Conservation (phyloP, 37 sponge, comb jelly and placozoan species). For the Bolinopsis microptera region DNA sequence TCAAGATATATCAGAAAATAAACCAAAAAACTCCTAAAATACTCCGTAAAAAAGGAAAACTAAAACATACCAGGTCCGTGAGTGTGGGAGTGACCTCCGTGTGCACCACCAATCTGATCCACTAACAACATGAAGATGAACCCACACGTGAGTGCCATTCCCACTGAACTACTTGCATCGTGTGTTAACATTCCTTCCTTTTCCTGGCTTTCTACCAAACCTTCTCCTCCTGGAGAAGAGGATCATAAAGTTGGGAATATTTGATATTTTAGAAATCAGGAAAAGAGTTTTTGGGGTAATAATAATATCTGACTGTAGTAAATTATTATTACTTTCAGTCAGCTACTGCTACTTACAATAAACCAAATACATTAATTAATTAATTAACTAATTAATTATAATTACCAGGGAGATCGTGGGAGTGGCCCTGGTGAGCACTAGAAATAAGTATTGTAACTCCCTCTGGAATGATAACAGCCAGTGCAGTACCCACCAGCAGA, state of each 20-base stretch:
- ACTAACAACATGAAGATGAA: conserved; percentile 93
- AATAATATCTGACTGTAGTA: too few relatives aligned
- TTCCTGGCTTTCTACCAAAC: background rate
- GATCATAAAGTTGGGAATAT: too few relatives aligned
- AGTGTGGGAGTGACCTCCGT: conserved; percentile 20
- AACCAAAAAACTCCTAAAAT: background rate
- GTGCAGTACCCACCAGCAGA: conserved; percentile 93
- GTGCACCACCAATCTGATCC: conserved; percentile 80
- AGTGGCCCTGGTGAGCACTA: background rate
- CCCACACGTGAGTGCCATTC: conserved; percentile 81
- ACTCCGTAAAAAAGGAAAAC: background rate
- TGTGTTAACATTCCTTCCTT: background rate
- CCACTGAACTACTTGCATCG: conserved; percentile 69
- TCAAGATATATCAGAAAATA: too few relatives aligned
- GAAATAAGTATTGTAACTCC: conserved; percentile 81
- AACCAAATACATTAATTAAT: background rate
- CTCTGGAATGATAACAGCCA: conserved; percentile 98
- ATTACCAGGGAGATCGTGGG: conserved; percentile 62
- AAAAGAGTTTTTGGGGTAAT: too few relatives aligned
- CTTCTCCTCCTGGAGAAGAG: background rate
- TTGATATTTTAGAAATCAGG: too few relatives aligned
- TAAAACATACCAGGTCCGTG: background rate
- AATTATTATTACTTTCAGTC: too few relatives aligned
- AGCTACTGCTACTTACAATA: too few relatives aligned
- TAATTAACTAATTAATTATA: background rate